Conservation (phyloP, 2,888 invertebrate species). For the Vannuccia rotundouncinata region DNA sequence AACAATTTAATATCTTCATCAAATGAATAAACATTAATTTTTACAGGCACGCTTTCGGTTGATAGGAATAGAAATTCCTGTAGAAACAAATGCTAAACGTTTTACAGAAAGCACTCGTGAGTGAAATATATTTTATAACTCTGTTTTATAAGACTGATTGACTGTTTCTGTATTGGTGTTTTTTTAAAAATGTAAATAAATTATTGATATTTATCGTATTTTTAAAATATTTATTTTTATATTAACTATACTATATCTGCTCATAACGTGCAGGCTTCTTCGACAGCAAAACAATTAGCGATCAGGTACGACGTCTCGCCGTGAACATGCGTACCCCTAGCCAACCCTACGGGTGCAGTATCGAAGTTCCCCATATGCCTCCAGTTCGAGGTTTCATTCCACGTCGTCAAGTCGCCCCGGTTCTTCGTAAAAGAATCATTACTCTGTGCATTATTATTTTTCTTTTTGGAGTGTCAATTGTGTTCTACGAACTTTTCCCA, state of each 20-base stretch:
- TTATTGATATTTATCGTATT: not conserved
- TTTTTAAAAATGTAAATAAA: too few species aligned
- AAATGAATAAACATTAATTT: too few species aligned
- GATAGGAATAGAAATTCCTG: not conserved
- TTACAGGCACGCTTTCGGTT: not conserved
- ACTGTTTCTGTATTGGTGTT: too few species aligned
- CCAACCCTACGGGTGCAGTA: not conserved
- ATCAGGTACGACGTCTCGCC: not conserved
- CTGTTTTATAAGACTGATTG: too few species aligned
- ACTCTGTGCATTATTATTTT: not conserved
- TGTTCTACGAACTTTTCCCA: not conserved
- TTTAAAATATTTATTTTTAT: not conserved
- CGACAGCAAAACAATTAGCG: not conserved
- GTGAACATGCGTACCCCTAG: not conserved
- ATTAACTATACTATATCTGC: not conserved
- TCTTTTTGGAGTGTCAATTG: not conserved
- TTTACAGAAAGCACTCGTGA: not conserved
- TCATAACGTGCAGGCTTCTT: not conserved
- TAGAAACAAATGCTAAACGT: not conserved
- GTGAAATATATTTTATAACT: not conserved
- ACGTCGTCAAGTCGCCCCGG: not conserved
- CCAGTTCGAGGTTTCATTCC: not conserved
- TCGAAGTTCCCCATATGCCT: not conserved
- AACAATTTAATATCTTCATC: too few species aligned
- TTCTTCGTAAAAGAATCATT: not conserved